These are phyloP conservation scores for Heliconius himera DNA, from an alignment of 1,140 invertebrate genomes.

Conservation along the genomic window DNA sequence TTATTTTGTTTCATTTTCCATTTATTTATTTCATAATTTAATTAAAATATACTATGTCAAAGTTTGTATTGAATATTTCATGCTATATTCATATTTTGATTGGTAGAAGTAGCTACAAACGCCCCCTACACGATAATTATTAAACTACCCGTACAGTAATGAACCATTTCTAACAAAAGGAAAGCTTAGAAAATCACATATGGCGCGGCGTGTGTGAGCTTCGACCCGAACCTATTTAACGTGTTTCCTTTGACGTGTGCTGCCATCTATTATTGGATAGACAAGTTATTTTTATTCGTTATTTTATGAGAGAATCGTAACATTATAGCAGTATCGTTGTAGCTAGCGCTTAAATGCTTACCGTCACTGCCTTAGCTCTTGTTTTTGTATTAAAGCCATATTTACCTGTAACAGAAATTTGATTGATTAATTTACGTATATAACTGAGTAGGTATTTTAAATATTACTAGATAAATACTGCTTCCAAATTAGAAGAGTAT, in stretches of 20 bases:
- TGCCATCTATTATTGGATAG: conserved; percentile 73
- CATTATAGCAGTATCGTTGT: conserved; percentile 35
- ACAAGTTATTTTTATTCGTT: conserved; percentile 52
- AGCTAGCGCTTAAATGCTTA: conserved; percentile 27
- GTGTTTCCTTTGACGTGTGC: conserved; percentile 26
- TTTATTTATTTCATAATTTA: too few species aligned
- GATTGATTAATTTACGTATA: conserved; percentile 2
- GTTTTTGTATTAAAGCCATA: not conserved
- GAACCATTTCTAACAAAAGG: conserved; percentile 53
- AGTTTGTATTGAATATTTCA: too few species aligned
- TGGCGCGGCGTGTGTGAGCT: conserved; percentile 51
- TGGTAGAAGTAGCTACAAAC: conserved; percentile 34
- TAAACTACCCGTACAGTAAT: conserved; percentile 63
- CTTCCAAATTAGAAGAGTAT: too few species aligned
- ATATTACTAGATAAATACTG: too few species aligned
- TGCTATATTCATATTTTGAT: too few species aligned
- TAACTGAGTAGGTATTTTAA: too few species aligned
- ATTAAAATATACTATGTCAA: too few species aligned
- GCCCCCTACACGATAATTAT: conserved; percentile 67
- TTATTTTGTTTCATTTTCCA: too few species aligned
- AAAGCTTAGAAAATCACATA: conserved; percentile 66
- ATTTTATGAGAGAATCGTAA: conserved; percentile 51
- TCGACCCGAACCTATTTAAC: conserved; percentile 40
- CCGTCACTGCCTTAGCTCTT: conserved; percentile 12
- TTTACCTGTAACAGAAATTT: conserved; percentile 40